These are phyloP conservation scores for Hydrotaea cyrtoneurina DNA, from an alignment of 2,888 invertebrate genomes.

Conservation along the genomic window DNA sequence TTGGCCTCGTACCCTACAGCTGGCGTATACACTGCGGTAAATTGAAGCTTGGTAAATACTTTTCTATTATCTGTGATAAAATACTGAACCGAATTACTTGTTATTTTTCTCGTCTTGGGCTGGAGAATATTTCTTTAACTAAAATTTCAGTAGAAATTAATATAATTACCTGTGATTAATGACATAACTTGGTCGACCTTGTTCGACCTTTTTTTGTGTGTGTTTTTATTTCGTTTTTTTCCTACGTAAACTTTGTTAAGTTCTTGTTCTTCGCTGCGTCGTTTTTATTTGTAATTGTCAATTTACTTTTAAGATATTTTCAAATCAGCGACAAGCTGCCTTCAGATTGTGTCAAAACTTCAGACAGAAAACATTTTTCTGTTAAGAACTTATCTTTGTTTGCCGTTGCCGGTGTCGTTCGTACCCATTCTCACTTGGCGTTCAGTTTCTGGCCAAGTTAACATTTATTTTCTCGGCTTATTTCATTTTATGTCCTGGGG, in stretches of 20 bases:
- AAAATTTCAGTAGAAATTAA: no score
- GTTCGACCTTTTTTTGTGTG: conserved; percentile 16
- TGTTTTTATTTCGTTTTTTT: background rate
- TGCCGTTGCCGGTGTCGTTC: background rate
- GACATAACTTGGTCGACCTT: conserved; percentile 1
- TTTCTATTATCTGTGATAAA: no score
- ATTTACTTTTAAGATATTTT: conserved; percentile 53
- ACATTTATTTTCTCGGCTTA: conserved; percentile 37
- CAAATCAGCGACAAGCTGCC: conserved; percentile 62
- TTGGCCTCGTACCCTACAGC: background rate
- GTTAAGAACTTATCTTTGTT: conserved; percentile 49
- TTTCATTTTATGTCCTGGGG: conserved; percentile 39
- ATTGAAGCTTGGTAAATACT: no score
- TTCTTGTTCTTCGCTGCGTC: conserved; percentile 1
- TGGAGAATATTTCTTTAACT: no score
- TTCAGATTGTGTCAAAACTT: conserved; percentile 64
- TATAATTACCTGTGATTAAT: conserved; percentile 11
- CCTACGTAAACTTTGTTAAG: background rate
- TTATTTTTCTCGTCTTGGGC: no score
- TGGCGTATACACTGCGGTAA: no score
- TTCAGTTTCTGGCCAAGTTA: conserved; percentile 21
- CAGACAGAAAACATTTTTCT: conserved; percentile 52
- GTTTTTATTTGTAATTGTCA: conserved; percentile 60
- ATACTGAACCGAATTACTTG: no score
- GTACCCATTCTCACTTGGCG: background rate